These are phyloP conservation scores for Noctua pronuba DNA, from an alignment of 2,888 invertebrate species.

Conservation along the genomic window DNA sequence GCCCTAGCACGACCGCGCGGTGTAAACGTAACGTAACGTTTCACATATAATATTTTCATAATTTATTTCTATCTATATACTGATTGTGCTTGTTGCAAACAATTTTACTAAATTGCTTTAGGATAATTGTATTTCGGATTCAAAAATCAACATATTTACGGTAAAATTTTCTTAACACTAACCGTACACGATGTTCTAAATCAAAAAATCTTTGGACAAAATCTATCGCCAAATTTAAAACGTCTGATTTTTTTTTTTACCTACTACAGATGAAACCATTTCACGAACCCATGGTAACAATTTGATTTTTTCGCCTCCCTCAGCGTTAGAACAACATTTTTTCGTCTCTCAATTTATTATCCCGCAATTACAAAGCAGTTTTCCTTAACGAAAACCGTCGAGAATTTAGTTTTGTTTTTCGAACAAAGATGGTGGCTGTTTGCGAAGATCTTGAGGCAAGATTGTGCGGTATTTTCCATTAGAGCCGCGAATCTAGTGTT, in stretches of 20 bases:
- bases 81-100: too few relatives aligned
- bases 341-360: conserved; percentile 69
- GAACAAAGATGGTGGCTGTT: conserved; percentile 78
- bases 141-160: too few relatives aligned
- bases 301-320: conserved; percentile 62
- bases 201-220: neutral
- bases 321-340: conserved; percentile 60
- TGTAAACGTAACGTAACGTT: too few relatives aligned
- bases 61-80: too few relatives aligned
- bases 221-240: neutral
- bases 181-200: neutral
- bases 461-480: conserved; percentile 85
- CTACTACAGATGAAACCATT: conserved; percentile 38
- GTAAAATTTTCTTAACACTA: neutral
- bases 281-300: conserved; percentile 37
- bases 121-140: too few relatives aligned
- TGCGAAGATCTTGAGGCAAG: conserved; percentile 81
- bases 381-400: conserved; percentile 72
- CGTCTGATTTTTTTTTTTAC: neutral
- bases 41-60: too few relatives aligned
- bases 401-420: conserved; percentile 74
- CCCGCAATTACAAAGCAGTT: conserved; percentile 76
- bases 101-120: too few relatives aligned
- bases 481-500: conserved; percentile 75
- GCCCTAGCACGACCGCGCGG: too few relatives aligned